These are phyloP conservation scores for Numenius arquata DNA, from an alignment of 2,113 vertebrate species.

Conservation along the genomic window DNA sequence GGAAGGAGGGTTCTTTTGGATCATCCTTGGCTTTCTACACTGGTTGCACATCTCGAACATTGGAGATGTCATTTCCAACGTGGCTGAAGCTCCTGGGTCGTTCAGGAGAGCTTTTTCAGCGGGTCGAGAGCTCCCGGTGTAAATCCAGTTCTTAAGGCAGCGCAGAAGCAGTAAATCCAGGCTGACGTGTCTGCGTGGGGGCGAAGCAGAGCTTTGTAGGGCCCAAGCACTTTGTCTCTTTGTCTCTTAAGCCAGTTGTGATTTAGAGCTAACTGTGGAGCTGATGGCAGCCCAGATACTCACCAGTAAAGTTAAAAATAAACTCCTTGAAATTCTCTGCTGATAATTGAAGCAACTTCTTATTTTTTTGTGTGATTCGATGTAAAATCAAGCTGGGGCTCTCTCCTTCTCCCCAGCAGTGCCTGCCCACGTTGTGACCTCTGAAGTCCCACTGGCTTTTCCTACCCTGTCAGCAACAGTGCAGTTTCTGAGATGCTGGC, in stretches of 20 bases:
- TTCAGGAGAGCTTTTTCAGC: not conserved
- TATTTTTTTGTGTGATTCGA: not conserved
- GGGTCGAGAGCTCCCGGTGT: not conserved
- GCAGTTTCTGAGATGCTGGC: not conserved
- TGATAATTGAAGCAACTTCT: not conserved
- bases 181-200: not conserved
- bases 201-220: not conserved
- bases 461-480: not conserved
- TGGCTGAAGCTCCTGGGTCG: not conserved
- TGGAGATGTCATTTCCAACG: accelerated
- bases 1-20: not conserved
- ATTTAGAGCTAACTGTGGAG: not conserved
- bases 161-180: not conserved
- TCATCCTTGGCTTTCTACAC: not conserved
- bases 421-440: not conserved
- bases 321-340: not conserved
- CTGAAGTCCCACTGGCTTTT: not conserved
- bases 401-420: not conserved
- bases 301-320: not conserved
- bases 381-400: not conserved
- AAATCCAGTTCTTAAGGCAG: not conserved
- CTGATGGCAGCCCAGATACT: not conserved
- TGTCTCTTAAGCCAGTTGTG: not conserved
- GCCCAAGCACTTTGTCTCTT: not conserved
- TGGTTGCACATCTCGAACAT: accelerated